These are phyloP conservation scores for Phortica okadai DNA, from an alignment of 2,888 invertebrate species.

Conservation along the genomic window DNA sequence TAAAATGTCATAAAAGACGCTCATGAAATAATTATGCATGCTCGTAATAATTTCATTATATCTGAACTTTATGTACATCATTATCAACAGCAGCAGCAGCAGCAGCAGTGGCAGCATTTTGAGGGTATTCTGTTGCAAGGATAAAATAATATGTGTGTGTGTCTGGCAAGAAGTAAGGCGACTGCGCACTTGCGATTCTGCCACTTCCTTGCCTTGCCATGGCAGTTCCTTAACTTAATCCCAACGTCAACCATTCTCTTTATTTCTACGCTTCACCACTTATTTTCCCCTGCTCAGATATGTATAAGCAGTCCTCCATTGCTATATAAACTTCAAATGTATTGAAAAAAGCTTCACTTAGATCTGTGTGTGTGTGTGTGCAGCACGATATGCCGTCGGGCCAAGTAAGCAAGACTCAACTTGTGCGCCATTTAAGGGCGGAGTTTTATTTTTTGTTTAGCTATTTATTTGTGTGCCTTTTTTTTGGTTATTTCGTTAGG, in stretches of 20 bases:
- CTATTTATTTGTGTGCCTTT: constrained; percentile 7
- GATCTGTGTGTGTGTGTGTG: constrained; percentile 9
- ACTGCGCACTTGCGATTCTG: constrained; percentile 68
- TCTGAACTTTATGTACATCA: constrained; percentile 36
- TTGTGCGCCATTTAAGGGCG: constrained; percentile 57
- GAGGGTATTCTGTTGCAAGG: not conserved
- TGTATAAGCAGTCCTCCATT: constrained; percentile 53
- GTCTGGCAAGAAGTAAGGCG: constrained; percentile 51
- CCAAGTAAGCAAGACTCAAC: not conserved
- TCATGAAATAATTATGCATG: constrained; percentile 45
- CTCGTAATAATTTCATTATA: constrained; percentile 70
- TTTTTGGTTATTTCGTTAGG: constrained; percentile 37
- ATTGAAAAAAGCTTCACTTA: constrained; percentile 60
- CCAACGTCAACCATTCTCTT: not conserved
- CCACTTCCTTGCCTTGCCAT: constrained; percentile 1
- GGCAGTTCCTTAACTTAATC: not conserved
- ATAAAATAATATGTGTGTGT: not conserved
- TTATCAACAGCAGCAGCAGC: constrained; percentile 29
- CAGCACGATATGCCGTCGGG: constrained; percentile 3
- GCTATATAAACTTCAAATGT: constrained; percentile 55
- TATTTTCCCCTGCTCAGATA: constrained; percentile 25
- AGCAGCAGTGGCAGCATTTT: not conserved
- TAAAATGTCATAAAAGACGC: constrained; percentile 22
- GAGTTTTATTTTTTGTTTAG: constrained; percentile 57
- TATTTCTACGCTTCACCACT: not conserved